phyloP scores from a whole-genome alignment of 2,888 invertebrate genomes.

The Lithophane ornitopus region DNA sequence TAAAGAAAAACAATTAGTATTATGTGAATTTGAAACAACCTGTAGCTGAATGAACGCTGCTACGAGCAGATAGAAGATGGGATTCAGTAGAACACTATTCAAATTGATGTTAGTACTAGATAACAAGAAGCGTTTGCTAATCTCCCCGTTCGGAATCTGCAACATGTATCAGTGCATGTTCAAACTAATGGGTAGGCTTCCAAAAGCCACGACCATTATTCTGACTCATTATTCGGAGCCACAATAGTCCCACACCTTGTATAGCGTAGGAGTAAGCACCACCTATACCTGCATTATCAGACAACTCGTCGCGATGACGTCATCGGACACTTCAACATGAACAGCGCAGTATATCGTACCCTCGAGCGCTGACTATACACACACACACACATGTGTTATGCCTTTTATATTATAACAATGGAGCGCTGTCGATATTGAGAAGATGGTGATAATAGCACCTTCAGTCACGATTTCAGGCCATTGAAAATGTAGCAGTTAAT shows the following conservation, averaged over 20 bases:
- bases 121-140: not conserved
- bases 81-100: not conserved
- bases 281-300: slow-evolving; percentile 46
- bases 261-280: slow-evolving; percentile 38
- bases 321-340: slow-evolving; percentile 49
- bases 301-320: slow-evolving; percentile 55
- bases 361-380: slow-evolving; percentile 40
- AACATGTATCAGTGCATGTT: not conserved
- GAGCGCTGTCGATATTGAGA: slow-evolving; percentile 48
- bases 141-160: not conserved
- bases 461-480: slow-evolving; percentile 14
- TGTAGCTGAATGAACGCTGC: not conserved
- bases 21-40: not conserved
- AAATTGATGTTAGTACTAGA: not conserved
- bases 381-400: slow-evolving; percentile 37
- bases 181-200: slow-evolving; percentile 19
- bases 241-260: slow-evolving; percentile 43
- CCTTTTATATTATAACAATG: slow-evolving; percentile 51
- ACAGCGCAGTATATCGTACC: slow-evolving; percentile 32
- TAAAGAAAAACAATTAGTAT: slow-evolving; percentile 19
- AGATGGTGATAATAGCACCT: slow-evolving; percentile 36
- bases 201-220: slow-evolving; percentile 18
- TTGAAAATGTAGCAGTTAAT: slow-evolving; percentile 7
- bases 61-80: not conserved
- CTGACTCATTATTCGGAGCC: slow-evolving; percentile 14